Evolutionary conservation across 2,888 invertebrate genomes (phyloP).

Genomic region (Thyatira batis): DNA sequence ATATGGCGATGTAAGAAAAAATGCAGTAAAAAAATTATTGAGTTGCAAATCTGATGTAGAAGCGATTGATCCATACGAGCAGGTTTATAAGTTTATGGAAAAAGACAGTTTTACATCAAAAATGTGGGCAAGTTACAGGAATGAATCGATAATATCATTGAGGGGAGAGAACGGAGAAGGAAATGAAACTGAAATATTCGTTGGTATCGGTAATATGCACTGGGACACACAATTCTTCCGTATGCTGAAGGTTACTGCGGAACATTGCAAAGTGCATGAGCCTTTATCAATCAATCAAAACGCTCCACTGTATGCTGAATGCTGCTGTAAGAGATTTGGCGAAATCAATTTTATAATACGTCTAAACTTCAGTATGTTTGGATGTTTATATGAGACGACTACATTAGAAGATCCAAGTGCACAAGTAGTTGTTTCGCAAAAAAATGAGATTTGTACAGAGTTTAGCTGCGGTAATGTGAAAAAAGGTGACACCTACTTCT

Average conservation of each 20-base stretch:
- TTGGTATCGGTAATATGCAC: no score
- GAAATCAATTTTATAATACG: constrained; percentile 72
- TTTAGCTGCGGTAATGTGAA: constrained; percentile 54
- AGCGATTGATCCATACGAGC: no score
- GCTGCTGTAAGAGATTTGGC: constrained; percentile 61
- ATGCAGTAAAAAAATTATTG: no score
- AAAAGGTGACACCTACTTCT: constrained; percentile 33
- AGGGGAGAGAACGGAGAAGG: no score
- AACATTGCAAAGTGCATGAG: constrained; percentile 55
- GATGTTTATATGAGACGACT: constrained; percentile 68
- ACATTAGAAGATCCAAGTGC: constrained; percentile 73
- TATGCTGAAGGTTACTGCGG: constrained; percentile 56
- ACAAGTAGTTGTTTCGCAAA: constrained; percentile 46
- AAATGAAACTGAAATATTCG: no score
- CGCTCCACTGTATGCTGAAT: constrained; percentile 42
- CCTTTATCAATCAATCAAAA: constrained; percentile 61
- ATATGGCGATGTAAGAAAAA: no score
- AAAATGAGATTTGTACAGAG: constrained; percentile 70
- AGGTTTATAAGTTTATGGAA: no score
- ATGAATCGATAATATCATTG: no score
- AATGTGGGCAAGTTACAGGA: no score
- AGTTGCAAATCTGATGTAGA: no score
- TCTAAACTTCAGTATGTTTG: constrained; percentile 75
- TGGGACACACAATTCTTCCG: no score
- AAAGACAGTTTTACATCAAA: no score